phyloP scores from a whole-genome alignment of 1,140 invertebrate genomes.

The Pomacea maculata region DNA sequence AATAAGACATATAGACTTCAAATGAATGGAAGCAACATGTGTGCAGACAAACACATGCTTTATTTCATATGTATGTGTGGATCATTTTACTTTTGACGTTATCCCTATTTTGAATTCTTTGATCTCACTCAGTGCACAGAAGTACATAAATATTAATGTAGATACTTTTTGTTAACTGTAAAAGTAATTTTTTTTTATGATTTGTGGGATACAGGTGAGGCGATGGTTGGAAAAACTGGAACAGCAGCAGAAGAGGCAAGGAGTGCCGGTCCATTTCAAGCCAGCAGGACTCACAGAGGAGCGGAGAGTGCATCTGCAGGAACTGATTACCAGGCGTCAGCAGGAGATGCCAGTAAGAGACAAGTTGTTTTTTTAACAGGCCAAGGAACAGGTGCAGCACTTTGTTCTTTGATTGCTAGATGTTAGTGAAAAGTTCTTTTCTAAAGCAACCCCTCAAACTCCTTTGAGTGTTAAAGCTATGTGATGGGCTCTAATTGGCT shows the following conservation, averaged over 20 bases:
- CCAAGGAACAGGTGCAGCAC: not conserved
- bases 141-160: not conserved
- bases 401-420: not conserved
- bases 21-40: too few relatives aligned
- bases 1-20: too few relatives aligned
- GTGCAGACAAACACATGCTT: too few relatives aligned
- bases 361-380: not conserved
- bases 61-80: too few relatives aligned
- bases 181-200: not conserved
- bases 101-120: too few relatives aligned
- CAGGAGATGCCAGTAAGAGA: slow-evolving; percentile 57
- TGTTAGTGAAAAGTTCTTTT: not conserved
- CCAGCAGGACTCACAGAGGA: slow-evolving; percentile 60
- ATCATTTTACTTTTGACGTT: too few relatives aligned
- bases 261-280: slow-evolving; percentile 45
- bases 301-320: slow-evolving; percentile 53
- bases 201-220: slow-evolving; percentile 43
- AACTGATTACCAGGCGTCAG: slow-evolving; percentile 50
- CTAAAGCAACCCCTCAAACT: too few relatives aligned
- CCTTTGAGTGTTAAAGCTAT: too few relatives aligned
- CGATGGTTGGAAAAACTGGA: slow-evolving; percentile 54
- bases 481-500: too few relatives aligned
- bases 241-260: slow-evolving; percentile 32
- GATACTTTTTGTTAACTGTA: not conserved
- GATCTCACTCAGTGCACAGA: not conserved